Evolutionary conservation across 1,140 invertebrate species (phyloP).

Genomic region (Uloborus diversus): DNA sequence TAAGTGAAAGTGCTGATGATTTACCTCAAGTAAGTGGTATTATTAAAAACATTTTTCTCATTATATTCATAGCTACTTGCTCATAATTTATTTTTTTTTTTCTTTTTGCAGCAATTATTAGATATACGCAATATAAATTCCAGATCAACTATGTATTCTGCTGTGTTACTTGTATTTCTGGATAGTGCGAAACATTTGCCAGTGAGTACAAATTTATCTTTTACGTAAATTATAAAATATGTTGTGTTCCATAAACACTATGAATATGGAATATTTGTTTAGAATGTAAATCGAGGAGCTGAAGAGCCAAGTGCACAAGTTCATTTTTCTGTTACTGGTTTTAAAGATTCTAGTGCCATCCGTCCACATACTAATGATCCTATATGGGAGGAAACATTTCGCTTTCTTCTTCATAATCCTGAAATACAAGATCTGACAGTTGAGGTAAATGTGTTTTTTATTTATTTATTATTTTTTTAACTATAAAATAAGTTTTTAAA

Average conservation of each 20-base stretch:
- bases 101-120: constrained; percentile 55
- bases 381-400: constrained; percentile 79
- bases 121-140: constrained; percentile 45
- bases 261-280: no score
- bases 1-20: constrained; percentile 72
- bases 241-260: no score
- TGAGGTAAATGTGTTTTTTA: constrained; percentile 71
- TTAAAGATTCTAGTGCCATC: constrained; percentile 61
- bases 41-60: neutral
- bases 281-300: constrained; percentile 51
- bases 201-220: no score
- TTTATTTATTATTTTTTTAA: no score
- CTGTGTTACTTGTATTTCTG: constrained; percentile 81
- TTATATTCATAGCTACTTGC: neutral
- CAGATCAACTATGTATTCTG: constrained; percentile 50
- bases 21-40: constrained; percentile 23
- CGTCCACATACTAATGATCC: constrained; percentile 68
- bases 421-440: constrained; percentile 83
- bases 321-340: constrained; percentile 62
- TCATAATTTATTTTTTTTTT: constrained; percentile 21
- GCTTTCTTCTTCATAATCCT: constrained; percentile 89
- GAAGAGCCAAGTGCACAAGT: constrained; percentile 65
- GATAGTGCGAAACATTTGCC: constrained; percentile 91
- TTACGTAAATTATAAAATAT: no score
- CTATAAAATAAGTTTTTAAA: no score